Percentiles rank a stretch among this genome's conserved stretches.
phyloP scores from a whole-genome alignment of 2,888 invertebrate species.

The Drosophila nr. fundita region DNA sequence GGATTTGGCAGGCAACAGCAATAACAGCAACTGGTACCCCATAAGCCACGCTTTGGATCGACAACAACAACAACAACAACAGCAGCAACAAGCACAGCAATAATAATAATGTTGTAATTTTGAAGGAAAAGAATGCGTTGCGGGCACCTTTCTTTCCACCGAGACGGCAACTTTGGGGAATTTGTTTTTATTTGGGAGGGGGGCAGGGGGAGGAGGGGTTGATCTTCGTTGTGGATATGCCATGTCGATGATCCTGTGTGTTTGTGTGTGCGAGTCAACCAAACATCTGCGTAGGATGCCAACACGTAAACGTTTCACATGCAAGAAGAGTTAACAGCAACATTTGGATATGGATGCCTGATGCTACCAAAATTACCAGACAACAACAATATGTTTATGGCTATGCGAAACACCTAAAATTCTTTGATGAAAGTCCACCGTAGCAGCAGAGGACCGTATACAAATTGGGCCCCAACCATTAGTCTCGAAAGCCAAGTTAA shows the following conservation, averaged over 20 bases:
- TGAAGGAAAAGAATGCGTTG: slow-evolving; percentile 64
- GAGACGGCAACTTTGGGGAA: slow-evolving; percentile 11
- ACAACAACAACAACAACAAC: slow-evolving; percentile 16
- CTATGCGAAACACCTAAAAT: slow-evolving; percentile 74
- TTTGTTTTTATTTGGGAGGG: neutral
- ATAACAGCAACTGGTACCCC: slow-evolving; percentile 30
- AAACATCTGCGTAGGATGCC: slow-evolving; percentile 63
- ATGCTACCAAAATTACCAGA: slow-evolving; percentile 58
- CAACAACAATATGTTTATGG: slow-evolving; percentile 62
- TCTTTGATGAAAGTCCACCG: slow-evolving; percentile 69
- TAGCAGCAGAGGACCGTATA: slow-evolving; percentile 55
- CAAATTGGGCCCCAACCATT: slow-evolving; percentile 76
- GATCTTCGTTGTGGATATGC: slow-evolving; percentile 1
- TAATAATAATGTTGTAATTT: slow-evolving; percentile 79
- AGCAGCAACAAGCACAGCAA: slow-evolving; percentile 52
- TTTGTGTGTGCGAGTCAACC: slow-evolving; percentile 15
- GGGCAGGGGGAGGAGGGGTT: neutral
- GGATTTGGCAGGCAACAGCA: slow-evolving; percentile 54
- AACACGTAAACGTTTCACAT: slow-evolving; percentile 78
- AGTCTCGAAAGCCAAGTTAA: slow-evolving; percentile 74
- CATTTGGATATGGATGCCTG: slow-evolving; percentile 45
- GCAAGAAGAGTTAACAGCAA: slow-evolving; percentile 58
- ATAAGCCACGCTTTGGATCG: slow-evolving; percentile 59
- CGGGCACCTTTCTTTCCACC: slow-evolving; percentile 54
- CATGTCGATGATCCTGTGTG: slow-evolving; percentile 24